Base-by-base conservation (phyloP, 2,113 vertebrate species). In the Pelusios castaneus region DNA sequence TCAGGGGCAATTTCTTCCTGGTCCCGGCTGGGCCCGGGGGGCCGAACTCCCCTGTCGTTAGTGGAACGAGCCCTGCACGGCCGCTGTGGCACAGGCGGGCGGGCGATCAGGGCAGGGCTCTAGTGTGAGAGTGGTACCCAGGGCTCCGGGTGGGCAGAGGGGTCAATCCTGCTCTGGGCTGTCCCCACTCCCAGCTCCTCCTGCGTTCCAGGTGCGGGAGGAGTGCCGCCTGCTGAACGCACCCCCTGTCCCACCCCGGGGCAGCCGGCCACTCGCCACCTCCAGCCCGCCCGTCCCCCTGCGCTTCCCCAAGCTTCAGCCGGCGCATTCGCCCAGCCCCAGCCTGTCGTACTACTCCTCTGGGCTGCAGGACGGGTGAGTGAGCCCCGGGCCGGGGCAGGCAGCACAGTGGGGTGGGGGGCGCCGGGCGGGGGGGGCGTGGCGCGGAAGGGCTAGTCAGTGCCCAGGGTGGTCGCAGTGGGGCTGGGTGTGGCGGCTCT, bases 141-240 rank as follows among this genome's bases (percentile, higher is more conserved):
- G 29, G 58, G 29, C 51, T 3, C 51, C 14, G 14, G 16, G 51
- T 14, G 16, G 51, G 60, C 34, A 17, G 79, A 41, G 38, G 45
- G 31, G 31, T 3, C 19, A n/a, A 13, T 38, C 10, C 29, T 19
- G 47, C 47, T 19, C 16, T 24, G 8, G 14, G 11, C 14, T 4
- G 3, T 3, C 8, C 41, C 11, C 34, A 27, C 3, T 58, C 41
- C 24, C 6, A 6, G 11, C 41, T 8, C 82, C 31, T 77, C 75
- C 10, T 96, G 49, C 80, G 77, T 90, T 96, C n/a, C 96, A 99
- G 99, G 99, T 99, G 96, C 99, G 98, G 97, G 99, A 99, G 96
- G 99, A 99, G 96, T 99, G 99, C 63, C 99, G 99, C 82, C 98
- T 99, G 95, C 98, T 99, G 94, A 99, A 99, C 0, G 99, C 99